These are phyloP conservation scores for Matsumurasca onukii DNA, from an alignment of 1,140 invertebrate genomes.

Conservation along the genomic window DNA sequence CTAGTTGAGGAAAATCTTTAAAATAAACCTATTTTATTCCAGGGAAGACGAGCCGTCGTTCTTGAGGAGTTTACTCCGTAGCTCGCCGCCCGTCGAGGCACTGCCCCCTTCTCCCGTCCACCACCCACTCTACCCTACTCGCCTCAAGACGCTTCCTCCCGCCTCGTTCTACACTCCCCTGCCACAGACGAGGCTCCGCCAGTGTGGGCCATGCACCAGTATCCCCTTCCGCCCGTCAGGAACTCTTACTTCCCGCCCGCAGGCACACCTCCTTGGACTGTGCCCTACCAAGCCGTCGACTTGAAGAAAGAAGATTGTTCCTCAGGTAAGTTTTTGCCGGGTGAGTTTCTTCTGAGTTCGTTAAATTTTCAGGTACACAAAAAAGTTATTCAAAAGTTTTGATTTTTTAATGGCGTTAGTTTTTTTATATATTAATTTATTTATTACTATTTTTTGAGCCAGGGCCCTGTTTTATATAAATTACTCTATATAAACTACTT, in stretches of 20 bases:
- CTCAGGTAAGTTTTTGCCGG: slow-evolving; percentile 27
- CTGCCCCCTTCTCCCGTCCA: slow-evolving; percentile 34
- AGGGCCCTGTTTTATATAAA: too few species aligned
- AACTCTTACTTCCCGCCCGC: slow-evolving; percentile 8
- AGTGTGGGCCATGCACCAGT: slow-evolving; percentile 29
- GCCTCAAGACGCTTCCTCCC: slow-evolving; percentile 38
- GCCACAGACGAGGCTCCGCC: slow-evolving; percentile 39
- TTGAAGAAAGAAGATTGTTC: slow-evolving; percentile 28
- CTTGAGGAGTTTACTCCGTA: slow-evolving; percentile 35
- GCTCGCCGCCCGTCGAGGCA: slow-evolving; percentile 33
- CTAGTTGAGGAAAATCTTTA: too few species aligned
- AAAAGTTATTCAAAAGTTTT: too few species aligned
- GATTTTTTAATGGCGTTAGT: too few species aligned
- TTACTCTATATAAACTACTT: too few species aligned
- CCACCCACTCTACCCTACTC: slow-evolving; percentile 40
- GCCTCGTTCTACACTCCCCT: slow-evolving; percentile 38
- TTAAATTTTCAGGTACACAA: too few species aligned
- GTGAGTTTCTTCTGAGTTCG: too few species aligned
- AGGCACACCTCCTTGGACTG: slow-evolving; percentile 2
- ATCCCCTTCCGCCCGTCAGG: not conserved
- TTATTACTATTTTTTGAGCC: too few species aligned
- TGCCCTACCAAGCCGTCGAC: slow-evolving; percentile 10
- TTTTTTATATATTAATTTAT: too few species aligned
- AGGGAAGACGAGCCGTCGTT: slow-evolving; percentile 47
- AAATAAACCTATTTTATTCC: too few species aligned